Evolutionary conservation across 2,888 invertebrate species (phyloP).

Genomic region (Trachelus stipa): DNA sequence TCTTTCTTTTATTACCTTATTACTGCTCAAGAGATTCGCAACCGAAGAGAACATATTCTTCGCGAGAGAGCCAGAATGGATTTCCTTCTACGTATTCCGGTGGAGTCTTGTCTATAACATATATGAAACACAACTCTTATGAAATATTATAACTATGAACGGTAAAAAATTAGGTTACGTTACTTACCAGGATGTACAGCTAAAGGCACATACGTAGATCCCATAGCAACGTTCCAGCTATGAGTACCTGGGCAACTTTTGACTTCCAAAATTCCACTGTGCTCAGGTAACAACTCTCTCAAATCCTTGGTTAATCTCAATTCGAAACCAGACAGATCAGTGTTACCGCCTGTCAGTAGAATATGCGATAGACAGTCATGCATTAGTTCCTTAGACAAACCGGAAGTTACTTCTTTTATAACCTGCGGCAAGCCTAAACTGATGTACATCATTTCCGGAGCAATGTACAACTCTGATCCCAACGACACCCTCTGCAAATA

Average conservation of each 20-base stretch:
- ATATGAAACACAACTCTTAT: background rate
- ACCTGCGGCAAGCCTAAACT: constrained; percentile 62
- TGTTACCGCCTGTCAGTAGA: constrained; percentile 65
- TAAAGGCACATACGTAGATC: constrained; percentile 64
- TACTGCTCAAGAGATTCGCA: constrained; percentile 60
- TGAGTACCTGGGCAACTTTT: constrained; percentile 61
- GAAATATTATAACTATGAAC: background rate
- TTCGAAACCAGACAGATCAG: constrained; percentile 63
- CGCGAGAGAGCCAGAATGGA: constrained; percentile 66
- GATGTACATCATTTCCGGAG: constrained; percentile 66
- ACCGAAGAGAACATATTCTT: constrained; percentile 65
- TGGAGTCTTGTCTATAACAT: constrained; percentile 58
- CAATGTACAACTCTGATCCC: constrained; percentile 63
- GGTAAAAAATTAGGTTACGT: background rate
- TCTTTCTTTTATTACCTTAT: constrained; percentile 21
- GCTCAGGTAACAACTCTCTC: constrained; percentile 59
- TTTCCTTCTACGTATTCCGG: constrained; percentile 61
- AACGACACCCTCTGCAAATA: constrained; percentile 59
- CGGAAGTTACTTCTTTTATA: constrained; percentile 61
- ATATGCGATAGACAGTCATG: constrained; percentile 65
- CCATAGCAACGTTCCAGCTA: constrained; percentile 66
- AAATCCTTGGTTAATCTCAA: constrained; percentile 62
- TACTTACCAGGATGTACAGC: constrained; percentile 60
- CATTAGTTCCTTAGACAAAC: constrained; percentile 56
- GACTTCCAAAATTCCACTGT: constrained; percentile 61